A percentile compares a stretch with the other conserved stretches of the same genome.
Evolutionary conservation across 2,888 invertebrate species (phyloP).

Genomic region (Spilarctia lutea): DNA sequence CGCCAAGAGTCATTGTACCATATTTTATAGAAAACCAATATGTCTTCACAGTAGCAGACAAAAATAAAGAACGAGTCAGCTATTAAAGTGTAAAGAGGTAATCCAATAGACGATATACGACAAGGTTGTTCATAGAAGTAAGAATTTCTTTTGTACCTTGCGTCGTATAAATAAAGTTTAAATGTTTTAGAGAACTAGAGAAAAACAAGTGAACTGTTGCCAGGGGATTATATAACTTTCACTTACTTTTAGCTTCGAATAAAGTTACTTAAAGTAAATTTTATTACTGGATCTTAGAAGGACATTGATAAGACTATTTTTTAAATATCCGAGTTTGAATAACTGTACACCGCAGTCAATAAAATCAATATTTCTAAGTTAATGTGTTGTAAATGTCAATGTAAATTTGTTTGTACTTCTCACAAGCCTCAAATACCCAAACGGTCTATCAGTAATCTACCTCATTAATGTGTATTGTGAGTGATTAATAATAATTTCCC

Average conservation of each 20-base stretch:
- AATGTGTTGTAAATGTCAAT: too few relatives aligned
- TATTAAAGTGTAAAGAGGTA: conserved; percentile 25
- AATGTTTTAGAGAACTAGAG: conserved; percentile 1
- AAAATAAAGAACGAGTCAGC: conserved; percentile 22
- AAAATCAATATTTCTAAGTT: neutral
- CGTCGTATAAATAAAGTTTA: conserved; percentile 4
- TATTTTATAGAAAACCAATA: conserved; percentile 47
- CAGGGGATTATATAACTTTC: neutral
- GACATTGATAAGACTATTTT: neutral
- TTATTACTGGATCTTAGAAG: neutral
- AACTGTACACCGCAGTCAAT: neutral
- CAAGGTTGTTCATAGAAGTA: conserved; percentile 8
- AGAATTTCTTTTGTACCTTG: conserved; percentile 1
- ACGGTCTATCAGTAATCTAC: too few relatives aligned
- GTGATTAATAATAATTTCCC: too few relatives aligned
- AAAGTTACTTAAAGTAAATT: neutral
- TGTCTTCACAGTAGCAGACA: conserved; percentile 26
- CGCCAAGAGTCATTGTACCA: conserved; percentile 7
- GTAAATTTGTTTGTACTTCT: too few relatives aligned
- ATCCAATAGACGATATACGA: conserved; percentile 28
- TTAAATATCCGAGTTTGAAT: neutral
- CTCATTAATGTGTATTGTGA: too few relatives aligned
- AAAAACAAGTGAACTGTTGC: neutral
- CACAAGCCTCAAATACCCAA: too few relatives aligned
- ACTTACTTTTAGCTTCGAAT: neutral